Percentiles rank a stretch among this genome's conserved stretches.
These are phyloP conservation scores for Odiellus spinosus DNA, from an alignment of 2,888 invertebrate genomes.

Conservation along the genomic window DNA sequence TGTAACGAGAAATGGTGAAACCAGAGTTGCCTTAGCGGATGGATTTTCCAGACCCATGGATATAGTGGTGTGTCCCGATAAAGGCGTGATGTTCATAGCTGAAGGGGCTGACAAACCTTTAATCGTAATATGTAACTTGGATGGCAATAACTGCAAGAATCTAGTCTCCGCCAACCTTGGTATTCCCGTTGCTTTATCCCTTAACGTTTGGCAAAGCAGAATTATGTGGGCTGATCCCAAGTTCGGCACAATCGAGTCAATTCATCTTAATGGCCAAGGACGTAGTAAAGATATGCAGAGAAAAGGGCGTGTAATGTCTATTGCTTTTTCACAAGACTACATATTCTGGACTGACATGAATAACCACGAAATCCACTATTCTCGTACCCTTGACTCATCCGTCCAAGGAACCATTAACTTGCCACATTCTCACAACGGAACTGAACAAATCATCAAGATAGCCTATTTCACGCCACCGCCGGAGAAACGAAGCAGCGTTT, in stretches of 20 bases:
- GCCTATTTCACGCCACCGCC: too few relatives aligned
- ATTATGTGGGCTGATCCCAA: conserved; percentile 20
- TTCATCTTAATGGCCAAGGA: conserved; percentile 9
- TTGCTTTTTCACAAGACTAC: conserved; percentile 12
- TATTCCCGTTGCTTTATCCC: conserved; percentile 11
- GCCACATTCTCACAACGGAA: too few relatives aligned
- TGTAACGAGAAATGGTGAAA: conserved; percentile 41
- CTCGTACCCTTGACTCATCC: too few relatives aligned
- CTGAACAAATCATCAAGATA: too few relatives aligned
- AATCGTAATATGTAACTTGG: conserved; percentile 51
- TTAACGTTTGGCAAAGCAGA: conserved; percentile 8
- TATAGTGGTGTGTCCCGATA: conserved; percentile 48
- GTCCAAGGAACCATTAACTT: too few relatives aligned
- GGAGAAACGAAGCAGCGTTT: too few relatives aligned
- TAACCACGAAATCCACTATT: too few relatives aligned
- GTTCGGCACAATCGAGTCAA: conserved; percentile 10
- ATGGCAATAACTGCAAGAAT: conserved; percentile 40
- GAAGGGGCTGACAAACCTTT: conserved; percentile 14
- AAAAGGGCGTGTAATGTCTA: conserved; percentile 13
- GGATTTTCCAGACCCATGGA: conserved; percentile 40
- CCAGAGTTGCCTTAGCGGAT: conserved; percentile 43
- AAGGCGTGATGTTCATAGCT: conserved; percentile 49
- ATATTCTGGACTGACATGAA: conserved; percentile 18
- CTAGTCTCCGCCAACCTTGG: conserved; percentile 6
- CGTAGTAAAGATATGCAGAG: conserved; percentile 1